These are phyloP conservation scores for Edolisoma coerulescens DNA, from an alignment of 2,113 vertebrate species.

Conservation along the genomic window DNA sequence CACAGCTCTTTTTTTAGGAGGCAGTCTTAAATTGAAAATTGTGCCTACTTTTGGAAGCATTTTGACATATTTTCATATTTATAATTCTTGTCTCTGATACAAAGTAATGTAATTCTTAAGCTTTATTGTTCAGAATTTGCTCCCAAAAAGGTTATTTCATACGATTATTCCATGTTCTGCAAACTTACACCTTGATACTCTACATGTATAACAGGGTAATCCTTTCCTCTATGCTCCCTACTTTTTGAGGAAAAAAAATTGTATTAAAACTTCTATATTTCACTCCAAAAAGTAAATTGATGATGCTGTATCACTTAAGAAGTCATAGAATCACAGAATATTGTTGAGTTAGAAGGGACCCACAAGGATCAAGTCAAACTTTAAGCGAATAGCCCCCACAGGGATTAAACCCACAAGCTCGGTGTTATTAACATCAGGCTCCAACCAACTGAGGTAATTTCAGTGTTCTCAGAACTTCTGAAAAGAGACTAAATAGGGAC, in stretches of 20 bases:
- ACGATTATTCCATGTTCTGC: neutral
- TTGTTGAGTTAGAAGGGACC: neutral
- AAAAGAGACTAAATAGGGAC: neutral
- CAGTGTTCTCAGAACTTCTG: neutral
- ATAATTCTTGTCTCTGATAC: neutral
- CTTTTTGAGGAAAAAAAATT: neutral
- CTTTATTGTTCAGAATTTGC: neutral
- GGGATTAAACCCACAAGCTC: neutral
- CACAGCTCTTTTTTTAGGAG: neutral
- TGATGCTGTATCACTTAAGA: neutral
- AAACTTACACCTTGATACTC: neutral
- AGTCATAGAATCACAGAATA: neutral
- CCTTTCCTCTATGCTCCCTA: neutral
- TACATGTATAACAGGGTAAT: neutral
- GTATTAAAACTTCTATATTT: neutral
- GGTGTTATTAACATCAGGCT: neutral
- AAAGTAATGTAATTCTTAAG: neutral
- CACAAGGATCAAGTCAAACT: neutral
- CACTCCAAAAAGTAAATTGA: neutral
- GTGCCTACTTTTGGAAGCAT: neutral
- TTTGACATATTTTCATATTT: neutral
- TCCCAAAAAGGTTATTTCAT: neutral
- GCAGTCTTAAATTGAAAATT: neutral
- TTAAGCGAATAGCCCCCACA: neutral
- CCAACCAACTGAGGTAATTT: neutral